A percentile compares a stretch with the other conserved stretches of the same genome.
Conservation (phyloP, 1,140 invertebrate genomes). For the Drosophila quadrilineata region DNA sequence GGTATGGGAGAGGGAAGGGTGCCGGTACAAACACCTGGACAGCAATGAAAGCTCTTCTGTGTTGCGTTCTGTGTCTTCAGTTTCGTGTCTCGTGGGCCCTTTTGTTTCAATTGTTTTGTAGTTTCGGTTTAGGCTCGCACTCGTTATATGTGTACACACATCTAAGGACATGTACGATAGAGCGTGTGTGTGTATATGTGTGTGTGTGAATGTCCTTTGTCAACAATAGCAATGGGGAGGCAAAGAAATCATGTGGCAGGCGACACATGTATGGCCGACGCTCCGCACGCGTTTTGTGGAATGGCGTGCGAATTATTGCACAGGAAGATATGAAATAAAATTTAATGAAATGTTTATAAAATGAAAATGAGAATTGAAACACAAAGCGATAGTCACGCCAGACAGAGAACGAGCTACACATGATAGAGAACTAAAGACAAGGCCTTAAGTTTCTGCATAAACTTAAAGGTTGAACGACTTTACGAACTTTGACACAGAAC, state of each 20-base stretch:
- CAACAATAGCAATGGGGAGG: slow-evolving; percentile 38
- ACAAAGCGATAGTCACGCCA: not conserved
- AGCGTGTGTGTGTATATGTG: slow-evolving; percentile 22
- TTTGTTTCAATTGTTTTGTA: slow-evolving; percentile 79
- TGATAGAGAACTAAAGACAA: not conserved
- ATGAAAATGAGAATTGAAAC: slow-evolving; percentile 59
- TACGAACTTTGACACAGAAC: no score
- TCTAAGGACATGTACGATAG: slow-evolving; percentile 20
- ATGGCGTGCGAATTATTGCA: slow-evolving; percentile 79
- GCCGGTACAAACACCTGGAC: slow-evolving; percentile 19
- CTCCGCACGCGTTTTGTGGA: slow-evolving; percentile 70
- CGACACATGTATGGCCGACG: slow-evolving; percentile 64
- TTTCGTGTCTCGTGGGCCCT: slow-evolving; percentile 41
- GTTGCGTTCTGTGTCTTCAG: slow-evolving; percentile 39
- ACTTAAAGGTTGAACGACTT: no score
- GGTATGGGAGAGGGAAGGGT: no score
- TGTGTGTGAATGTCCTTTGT: slow-evolving; percentile 43
- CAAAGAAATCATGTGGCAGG: slow-evolving; percentile 19
- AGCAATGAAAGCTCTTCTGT: not conserved
- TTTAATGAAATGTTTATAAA: slow-evolving; percentile 80
- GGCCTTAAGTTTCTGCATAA: no score
- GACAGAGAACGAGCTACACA: not conserved
- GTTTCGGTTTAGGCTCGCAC: slow-evolving; percentile 74
- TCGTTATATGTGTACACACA: slow-evolving; percentile 50
- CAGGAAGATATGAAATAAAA: slow-evolving; percentile 80